Conservation (phyloP, 2,113 vertebrate species). For the Tapirus terrestris region DNA sequence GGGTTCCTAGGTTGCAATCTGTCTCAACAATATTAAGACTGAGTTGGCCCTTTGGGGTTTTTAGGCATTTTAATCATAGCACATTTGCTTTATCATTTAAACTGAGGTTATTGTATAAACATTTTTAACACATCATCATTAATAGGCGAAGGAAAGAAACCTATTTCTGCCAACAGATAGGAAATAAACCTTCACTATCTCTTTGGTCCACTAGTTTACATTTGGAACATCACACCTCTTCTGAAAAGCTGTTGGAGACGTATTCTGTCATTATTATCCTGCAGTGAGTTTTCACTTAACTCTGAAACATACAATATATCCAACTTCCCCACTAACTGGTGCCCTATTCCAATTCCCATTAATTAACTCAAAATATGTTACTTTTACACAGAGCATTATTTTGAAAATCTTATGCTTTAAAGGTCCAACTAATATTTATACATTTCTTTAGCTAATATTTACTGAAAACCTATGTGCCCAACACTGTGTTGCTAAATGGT, state of each 20-base stretch:
- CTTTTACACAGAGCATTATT: constrained; percentile 37
- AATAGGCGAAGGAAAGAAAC: constrained; percentile 86
- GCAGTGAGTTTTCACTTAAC: constrained; percentile 84
- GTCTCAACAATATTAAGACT: constrained; percentile 82
- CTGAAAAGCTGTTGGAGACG: constrained; percentile 86
- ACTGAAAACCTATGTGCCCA: neutral
- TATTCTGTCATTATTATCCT: constrained; percentile 84
- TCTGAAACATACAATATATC: constrained; percentile 80
- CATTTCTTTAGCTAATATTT: constrained; percentile 19
- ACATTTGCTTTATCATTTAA: constrained; percentile 83
- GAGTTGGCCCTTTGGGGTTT: constrained; percentile 72
- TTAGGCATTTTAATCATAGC: constrained; percentile 80
- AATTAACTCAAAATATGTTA: constrained; percentile 74
- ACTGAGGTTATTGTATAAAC: constrained; percentile 84
- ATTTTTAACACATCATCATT: constrained; percentile 86
- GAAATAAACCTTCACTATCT: constrained; percentile 88
- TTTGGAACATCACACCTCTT: constrained; percentile 81
- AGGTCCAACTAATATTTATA: neutral
- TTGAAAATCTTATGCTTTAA: constrained; percentile 9
- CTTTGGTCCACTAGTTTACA: constrained; percentile 84
- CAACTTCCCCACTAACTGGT: constrained; percentile 75
- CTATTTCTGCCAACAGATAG: constrained; percentile 82
- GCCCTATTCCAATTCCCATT: constrained; percentile 68
- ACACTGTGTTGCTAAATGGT: neutral
- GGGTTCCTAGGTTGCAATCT: constrained; percentile 75